Percentiles rank a stretch among this genome's conserved stretches.
Evolutionary conservation across 1,140 invertebrate species (phyloP).

Genomic region (Drosophila pruinosa): DNA sequence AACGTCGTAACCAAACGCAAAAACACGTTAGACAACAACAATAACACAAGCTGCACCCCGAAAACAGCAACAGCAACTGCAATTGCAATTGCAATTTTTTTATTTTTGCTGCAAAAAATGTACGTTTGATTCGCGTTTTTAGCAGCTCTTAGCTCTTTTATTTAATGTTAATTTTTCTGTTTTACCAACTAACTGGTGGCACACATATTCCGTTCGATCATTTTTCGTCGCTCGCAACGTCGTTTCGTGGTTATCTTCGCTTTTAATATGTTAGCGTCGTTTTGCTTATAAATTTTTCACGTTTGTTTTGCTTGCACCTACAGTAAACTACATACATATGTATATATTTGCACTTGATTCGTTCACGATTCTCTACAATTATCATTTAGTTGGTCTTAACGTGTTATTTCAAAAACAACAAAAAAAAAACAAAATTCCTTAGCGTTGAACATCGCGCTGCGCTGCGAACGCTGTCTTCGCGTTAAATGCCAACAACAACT

Average conservation of each 20-base stretch:
- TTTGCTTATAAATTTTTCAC: conserved; percentile 21
- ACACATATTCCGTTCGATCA: conserved; percentile 45
- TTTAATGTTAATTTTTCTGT: conserved; percentile 35
- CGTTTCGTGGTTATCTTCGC: conserved; percentile 45
- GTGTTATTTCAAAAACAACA: conserved; percentile 36
- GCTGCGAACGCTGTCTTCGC: conserved; percentile 40
- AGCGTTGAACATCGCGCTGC: conserved; percentile 42
- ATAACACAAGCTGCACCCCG: conserved; percentile 34
- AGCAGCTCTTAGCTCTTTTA: conserved; percentile 12
- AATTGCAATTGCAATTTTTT: conserved; percentile 13
- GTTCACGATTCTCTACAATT: conserved; percentile 24
- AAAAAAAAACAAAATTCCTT: conserved; percentile 26
- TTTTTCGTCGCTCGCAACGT: conserved; percentile 24
- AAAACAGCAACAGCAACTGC: conserved; percentile 26
- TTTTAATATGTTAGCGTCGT: conserved; percentile 38
- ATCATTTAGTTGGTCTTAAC: conserved; percentile 35
- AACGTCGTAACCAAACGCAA: conserved; percentile 57
- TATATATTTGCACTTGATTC: conserved; percentile 29
- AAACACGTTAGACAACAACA: conserved; percentile 44
- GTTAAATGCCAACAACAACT: conserved; percentile 39
- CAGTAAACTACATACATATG: not conserved
- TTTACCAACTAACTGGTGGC: conserved; percentile 35
- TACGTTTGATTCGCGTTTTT: conserved; percentile 29
- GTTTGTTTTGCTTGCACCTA: conserved; percentile 17
- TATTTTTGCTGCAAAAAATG: conserved; percentile 19